Conservation (phyloP, 2,113 vertebrate genomes). For the Copsychus sechellarum region DNA sequence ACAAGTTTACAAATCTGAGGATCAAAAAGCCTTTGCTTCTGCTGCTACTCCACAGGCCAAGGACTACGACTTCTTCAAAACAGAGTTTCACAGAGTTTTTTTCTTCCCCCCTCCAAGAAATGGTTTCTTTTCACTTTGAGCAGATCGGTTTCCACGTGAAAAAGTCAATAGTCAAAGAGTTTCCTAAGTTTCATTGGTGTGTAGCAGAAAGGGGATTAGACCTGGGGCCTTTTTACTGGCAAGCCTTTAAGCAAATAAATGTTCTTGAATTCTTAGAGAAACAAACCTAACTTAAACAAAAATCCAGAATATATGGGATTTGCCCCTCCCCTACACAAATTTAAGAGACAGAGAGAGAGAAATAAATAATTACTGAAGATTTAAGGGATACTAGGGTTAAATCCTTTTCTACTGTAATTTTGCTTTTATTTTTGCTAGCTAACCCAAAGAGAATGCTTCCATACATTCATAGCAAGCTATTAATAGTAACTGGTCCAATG, state of each 20-base stretch:
- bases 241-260: conserved; percentile 68
- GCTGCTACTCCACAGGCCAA: conserved; percentile 67
- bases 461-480: background rate
- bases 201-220: conserved; percentile 69
- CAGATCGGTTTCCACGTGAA: conserved; percentile 67
- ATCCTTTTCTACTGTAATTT: background rate
- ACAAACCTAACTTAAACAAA: conserved; percentile 51
- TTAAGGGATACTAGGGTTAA: background rate
- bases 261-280: conserved; percentile 51
- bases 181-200: conserved; percentile 65
- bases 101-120: conserved; percentile 21
- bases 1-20: conserved; percentile 77
- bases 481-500: background rate
- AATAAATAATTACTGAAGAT: background rate
- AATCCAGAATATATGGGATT: conserved; percentile 33
- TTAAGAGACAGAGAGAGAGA: background rate
- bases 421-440: background rate
- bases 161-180: conserved; percentile 71
- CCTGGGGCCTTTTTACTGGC: conserved; percentile 65
- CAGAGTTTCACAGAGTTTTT: conserved; percentile 44
- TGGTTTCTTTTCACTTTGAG: conserved; percentile 61
- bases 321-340: background rate
- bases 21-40: conserved; percentile 74
- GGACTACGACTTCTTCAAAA: conserved; percentile 64
- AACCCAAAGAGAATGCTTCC: background rate